These are phyloP conservation scores for Heterotis niloticus DNA, from an alignment of 2,113 vertebrate species.

Conservation along the genomic window DNA sequence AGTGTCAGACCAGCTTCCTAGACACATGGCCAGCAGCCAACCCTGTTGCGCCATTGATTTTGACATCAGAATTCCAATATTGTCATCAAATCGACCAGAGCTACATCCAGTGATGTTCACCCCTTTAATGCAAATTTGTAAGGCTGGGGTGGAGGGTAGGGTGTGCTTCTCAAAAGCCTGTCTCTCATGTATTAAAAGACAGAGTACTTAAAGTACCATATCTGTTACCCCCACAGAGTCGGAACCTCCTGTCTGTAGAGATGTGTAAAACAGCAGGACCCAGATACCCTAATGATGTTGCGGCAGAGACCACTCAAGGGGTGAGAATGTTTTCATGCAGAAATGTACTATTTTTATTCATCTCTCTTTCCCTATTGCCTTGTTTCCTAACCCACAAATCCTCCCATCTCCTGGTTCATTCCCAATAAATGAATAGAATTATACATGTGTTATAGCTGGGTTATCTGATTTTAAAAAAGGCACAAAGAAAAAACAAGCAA, in stretches of 20 bases:
- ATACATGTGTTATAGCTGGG: constrained; percentile 14
- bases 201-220: not conserved
- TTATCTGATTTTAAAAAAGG: not conserved
- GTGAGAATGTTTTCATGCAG: constrained; percentile 32
- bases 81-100: not conserved
- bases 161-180: too few species aligned
- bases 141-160: too few species aligned
- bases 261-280: constrained; percentile 32
- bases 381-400: not conserved
- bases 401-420: not conserved
- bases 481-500: not conserved
- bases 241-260: constrained; percentile 38
- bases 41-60: not conserved
- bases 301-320: constrained; percentile 30
- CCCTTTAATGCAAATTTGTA: not conserved
- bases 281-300: constrained; percentile 37
- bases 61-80: not conserved
- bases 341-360: not conserved
- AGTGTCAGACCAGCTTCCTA: not conserved
- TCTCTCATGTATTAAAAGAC: too few species aligned
- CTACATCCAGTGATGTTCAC: not conserved
- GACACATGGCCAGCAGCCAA: not conserved
- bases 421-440: not conserved
- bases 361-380: not conserved
- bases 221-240: constrained; percentile 26